Conservation (phyloP, 2,888 invertebrate species). For the Macaria notata region DNA sequence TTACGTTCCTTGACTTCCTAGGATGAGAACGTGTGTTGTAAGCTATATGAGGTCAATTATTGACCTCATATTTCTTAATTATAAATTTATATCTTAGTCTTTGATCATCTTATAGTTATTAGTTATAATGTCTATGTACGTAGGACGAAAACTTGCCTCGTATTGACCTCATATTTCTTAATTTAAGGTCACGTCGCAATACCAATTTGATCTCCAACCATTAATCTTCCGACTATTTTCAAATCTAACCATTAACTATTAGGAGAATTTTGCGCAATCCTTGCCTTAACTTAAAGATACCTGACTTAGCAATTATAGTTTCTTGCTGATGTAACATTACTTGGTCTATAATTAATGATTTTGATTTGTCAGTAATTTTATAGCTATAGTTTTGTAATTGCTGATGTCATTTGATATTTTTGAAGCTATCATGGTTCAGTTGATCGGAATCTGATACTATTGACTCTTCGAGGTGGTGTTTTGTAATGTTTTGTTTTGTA, state of each 20-base stretch:
- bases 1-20: too few relatives aligned
- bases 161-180: neutral
- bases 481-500: slow-evolving; percentile 6
- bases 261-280: slow-evolving; percentile 23
- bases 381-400: slow-evolving; percentile 34
- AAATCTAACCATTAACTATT: slow-evolving; percentile 11
- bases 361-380: slow-evolving; percentile 31
- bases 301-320: slow-evolving; percentile 28
- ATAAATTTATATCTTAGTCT: neutral
- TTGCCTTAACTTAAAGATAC: neutral
- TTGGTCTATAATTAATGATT: slow-evolving; percentile 34
- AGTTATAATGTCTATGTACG: neutral
- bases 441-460: slow-evolving; percentile 14
- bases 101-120: neutral
- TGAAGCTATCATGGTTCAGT: slow-evolving; percentile 16
- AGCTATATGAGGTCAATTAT: too few relatives aligned
- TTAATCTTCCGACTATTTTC: slow-evolving; percentile 14
- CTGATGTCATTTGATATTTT: slow-evolving; percentile 30
- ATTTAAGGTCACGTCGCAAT: slow-evolving; percentile 7
- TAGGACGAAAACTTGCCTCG: neutral
- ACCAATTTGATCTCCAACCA: slow-evolving; percentile 11
- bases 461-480: slow-evolving; percentile 11
- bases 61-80: neutral
- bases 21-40: too few relatives aligned
- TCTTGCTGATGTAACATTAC: slow-evolving; percentile 26